phyloP scores from a whole-genome alignment of 2,797 vertebrate species.

The Distichodus sexfasciatus region DNA sequence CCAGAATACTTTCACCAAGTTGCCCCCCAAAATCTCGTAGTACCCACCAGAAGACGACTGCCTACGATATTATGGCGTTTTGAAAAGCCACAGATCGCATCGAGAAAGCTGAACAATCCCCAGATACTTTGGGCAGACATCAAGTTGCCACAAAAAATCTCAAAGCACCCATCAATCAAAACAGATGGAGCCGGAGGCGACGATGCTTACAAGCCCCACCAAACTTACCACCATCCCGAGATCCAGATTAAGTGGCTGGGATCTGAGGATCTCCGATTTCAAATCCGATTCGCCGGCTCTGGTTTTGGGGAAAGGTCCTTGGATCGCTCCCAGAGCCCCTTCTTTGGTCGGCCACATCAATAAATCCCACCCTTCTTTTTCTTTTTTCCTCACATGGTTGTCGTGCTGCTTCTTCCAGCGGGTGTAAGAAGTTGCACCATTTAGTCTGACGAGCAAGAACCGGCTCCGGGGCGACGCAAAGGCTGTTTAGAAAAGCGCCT shows the following conservation, averaged over 20 bases:
- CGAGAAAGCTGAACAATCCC: background rate
- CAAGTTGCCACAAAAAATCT: background rate
- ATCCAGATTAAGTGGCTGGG: conserved; percentile 46
- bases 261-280: conserved; percentile 49
- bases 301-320: conserved; percentile 9
- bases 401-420: no score
- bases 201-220: background rate
- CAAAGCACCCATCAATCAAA: no score
- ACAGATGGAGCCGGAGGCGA: background rate
- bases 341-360: conserved; percentile 34
- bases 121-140: background rate
- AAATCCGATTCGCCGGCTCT: conserved; percentile 34
- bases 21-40: no score
- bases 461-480: no score
- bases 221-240: conserved; percentile 64
- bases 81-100: no score
- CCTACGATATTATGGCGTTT: no score
- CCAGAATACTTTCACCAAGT: no score
- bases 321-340: conserved; percentile 24
- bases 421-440: background rate
- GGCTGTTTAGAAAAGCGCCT: background rate
- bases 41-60: no score
- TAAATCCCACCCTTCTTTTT: background rate
- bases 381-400: conserved; percentile 45
- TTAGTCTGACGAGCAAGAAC: background rate